Evolutionary conservation across 2,113 vertebrate species (phyloP).

Genomic region (Passer domesticus): DNA sequence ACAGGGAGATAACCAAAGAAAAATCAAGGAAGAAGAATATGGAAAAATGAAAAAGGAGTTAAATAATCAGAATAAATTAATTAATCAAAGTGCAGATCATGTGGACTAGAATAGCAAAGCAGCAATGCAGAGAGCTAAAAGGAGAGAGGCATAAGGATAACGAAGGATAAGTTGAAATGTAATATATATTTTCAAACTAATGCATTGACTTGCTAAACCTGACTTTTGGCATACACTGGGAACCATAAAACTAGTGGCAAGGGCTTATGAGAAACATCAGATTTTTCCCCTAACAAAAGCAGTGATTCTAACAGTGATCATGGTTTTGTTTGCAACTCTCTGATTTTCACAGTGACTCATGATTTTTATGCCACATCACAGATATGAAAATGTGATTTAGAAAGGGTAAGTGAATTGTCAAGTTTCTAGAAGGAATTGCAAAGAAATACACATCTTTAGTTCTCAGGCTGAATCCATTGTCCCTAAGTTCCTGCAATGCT

Average conservation of each 20-base stretch:
- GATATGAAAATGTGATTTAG: background rate
- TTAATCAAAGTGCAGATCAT: conserved; percentile 64
- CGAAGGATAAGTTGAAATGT: conserved; percentile 11
- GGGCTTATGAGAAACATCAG: background rate
- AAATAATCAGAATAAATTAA: conserved; percentile 73
- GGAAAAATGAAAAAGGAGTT: conserved; percentile 55
- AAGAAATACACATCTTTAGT: background rate
- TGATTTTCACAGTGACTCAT: background rate
- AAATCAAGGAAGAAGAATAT: conserved; percentile 44
- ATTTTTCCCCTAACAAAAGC: background rate
- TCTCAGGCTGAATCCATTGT: background rate
- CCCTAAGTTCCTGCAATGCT: background rate
- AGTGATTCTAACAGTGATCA: background rate
- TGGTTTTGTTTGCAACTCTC: background rate
- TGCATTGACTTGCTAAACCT: background rate
- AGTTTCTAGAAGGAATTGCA: background rate
- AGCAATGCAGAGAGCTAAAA: conserved; percentile 15
- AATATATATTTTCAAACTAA: conserved; percentile 36
- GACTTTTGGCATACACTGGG: background rate
- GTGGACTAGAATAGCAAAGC: conserved; percentile 59
- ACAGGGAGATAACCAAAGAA: conserved; percentile 63
- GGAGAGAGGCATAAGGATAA: background rate
- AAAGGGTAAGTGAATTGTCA: background rate
- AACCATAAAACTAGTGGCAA: background rate
- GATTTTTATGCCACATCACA: background rate